phyloP scores from a whole-genome alignment of 2,113 vertebrate species.

The Elaphurus davidianus region DNA sequence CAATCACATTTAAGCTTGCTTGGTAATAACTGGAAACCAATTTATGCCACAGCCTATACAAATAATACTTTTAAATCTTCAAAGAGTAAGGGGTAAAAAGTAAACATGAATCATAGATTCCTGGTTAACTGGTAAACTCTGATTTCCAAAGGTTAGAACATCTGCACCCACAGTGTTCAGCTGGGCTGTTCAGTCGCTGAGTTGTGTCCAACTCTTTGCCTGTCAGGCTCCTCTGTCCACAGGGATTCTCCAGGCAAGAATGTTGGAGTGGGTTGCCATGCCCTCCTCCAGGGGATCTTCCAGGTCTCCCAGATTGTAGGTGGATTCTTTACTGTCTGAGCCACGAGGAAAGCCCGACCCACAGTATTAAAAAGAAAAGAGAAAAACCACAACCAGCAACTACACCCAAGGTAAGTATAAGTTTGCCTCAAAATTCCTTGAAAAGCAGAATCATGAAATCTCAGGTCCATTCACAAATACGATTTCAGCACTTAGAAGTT shows the following conservation, averaged over 20 bases:
- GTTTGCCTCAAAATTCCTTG: neutral
- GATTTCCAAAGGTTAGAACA: constrained; percentile 15
- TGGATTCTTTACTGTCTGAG: neutral
- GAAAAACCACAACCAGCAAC: neutral
- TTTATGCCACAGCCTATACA: constrained; percentile 2
- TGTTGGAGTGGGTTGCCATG: neutral
- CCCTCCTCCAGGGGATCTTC: neutral
- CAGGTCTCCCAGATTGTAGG: neutral
- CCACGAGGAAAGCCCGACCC: neutral
- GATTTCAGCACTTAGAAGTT: neutral
- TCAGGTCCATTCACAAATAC: neutral
- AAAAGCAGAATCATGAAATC: neutral
- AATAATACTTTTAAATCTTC: neutral
- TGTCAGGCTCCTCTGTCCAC: neutral
- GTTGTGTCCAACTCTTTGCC: neutral
- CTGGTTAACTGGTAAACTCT: neutral
- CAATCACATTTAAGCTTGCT: neutral
- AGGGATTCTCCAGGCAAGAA: neutral
- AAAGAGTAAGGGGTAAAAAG: constrained; percentile 17
- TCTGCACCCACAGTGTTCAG: neutral
- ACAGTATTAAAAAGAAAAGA: neutral
- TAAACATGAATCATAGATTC: neutral
- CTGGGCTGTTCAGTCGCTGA: neutral
- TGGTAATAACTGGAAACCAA: constrained; percentile 4
- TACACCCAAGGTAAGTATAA: neutral